Evolutionary conservation across 2,888 invertebrate genomes (phyloP).

Genomic region (Aproaerema taeniolella): DNA sequence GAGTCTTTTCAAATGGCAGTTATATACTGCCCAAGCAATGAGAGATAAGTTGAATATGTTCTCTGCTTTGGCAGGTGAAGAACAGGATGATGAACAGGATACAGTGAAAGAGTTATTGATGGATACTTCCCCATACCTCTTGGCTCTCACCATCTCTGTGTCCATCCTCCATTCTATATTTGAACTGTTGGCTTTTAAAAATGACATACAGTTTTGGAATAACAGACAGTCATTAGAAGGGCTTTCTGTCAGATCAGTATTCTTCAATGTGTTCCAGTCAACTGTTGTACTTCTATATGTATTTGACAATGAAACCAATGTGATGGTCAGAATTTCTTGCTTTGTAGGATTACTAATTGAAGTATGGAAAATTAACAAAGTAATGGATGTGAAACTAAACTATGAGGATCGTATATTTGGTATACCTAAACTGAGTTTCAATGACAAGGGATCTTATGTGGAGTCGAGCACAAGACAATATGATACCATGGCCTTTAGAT

Average conservation of each 20-base stretch:
- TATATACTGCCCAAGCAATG: slow-evolving; percentile 98
- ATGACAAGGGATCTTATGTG: slow-evolving; percentile 97
- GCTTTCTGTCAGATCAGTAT: slow-evolving; percentile 97
- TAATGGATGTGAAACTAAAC: slow-evolving; percentile 86
- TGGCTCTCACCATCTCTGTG: slow-evolving; percentile 93
- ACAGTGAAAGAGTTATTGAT: slow-evolving; percentile 94
- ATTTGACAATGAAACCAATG: slow-evolving; percentile 98
- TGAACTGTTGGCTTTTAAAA: slow-evolving; percentile 99
- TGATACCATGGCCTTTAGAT: slow-evolving; percentile 96
- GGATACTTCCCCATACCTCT: slow-evolving; percentile 97
- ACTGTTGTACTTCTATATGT: slow-evolving; percentile 97
- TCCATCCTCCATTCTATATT: slow-evolving; percentile 98
- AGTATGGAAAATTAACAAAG: slow-evolving; percentile 99
- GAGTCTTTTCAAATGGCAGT: slow-evolving; percentile 97
- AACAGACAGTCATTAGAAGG: slow-evolving; percentile 98
- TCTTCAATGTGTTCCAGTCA: slow-evolving; percentile 99
- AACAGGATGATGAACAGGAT: slow-evolving; percentile 92
- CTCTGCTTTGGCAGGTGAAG: slow-evolving; percentile 81
- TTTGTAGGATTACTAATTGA: slow-evolving; percentile 97
- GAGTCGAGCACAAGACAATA: slow-evolving; percentile 95
- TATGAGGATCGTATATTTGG: slow-evolving; percentile 86
- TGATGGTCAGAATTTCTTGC: slow-evolving; percentile 95
- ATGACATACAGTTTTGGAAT: slow-evolving; percentile 99
- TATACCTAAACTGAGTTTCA: slow-evolving; percentile 87
- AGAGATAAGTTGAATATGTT: slow-evolving; percentile 89